phyloP scores from a whole-genome alignment of 2,797 vertebrate genomes.

The Odontamblyopus lacepedii region DNA sequence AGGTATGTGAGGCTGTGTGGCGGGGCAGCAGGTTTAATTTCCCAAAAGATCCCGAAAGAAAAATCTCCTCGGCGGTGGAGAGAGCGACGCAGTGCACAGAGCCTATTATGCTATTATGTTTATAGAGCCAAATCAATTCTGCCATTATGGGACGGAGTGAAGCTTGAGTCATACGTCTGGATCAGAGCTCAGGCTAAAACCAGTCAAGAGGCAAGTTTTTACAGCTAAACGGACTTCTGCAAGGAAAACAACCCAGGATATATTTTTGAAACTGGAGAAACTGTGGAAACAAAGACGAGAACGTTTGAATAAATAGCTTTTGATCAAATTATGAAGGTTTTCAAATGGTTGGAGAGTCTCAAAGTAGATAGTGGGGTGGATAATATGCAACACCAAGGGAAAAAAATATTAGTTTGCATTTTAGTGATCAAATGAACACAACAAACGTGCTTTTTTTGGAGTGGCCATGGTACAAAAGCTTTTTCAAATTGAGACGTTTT shows the following conservation, averaged over 20 bases:
- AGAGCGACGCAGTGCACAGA: conserved; percentile 52
- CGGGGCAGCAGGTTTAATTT: conserved; percentile 66
- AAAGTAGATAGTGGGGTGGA: too few relatives aligned
- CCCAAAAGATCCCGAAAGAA: conserved; percentile 66
- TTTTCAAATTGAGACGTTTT: too few relatives aligned
- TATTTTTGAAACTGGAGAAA: background rate
- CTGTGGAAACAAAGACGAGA: background rate
- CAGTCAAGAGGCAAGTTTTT: conserved; percentile 23
- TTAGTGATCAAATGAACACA: too few relatives aligned
- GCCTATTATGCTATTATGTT: conserved; percentile 71
- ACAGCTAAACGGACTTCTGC: background rate
- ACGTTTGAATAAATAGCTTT: too few relatives aligned
- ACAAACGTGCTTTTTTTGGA: too few relatives aligned
- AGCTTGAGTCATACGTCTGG: conserved; percentile 34
- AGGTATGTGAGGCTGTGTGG: conserved; percentile 23
- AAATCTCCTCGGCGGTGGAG: conserved; percentile 62
- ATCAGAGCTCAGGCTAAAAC: conserved; percentile 32
- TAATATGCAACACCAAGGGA: too few relatives aligned
- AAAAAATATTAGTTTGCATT: too few relatives aligned
- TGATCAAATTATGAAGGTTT: too few relatives aligned
- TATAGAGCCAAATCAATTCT: conserved; percentile 72
- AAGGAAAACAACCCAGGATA: background rate
- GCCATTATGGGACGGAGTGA: conserved; percentile 58
- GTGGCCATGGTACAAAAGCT: too few relatives aligned
- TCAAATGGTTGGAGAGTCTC: too few relatives aligned